Percentiles rank a stretch among this genome's conserved stretches.
phyloP scores from a whole-genome alignment of 2,113 vertebrate genomes.

The Rattus norvegicus region GRCr8 NC_086020.1:121562001-121562500 shows the following conservation, averaged over 20 bases:
- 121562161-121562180: background rate
- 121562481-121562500: too few relatives aligned
- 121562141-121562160: background rate
- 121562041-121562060: background rate
- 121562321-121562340: too few relatives aligned
- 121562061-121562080: background rate
- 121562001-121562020: background rate
- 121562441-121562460: too few relatives aligned
- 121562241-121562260: background rate
- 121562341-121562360: too few relatives aligned
- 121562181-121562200: background rate
- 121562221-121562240: fast-evolving
- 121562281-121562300: too few relatives aligned
- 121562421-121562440: too few relatives aligned
- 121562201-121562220: background rate
- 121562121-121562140: background rate
- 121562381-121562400: too few relatives aligned
- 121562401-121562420: too few relatives aligned
- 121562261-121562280: too few relatives aligned
- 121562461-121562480: too few relatives aligned
- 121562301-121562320: too few relatives aligned
- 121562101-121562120: background rate
- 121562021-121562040: background rate
- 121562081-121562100: background rate
- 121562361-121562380: too few relatives aligned